These are phyloP conservation scores for Gisinianus flammeolus DNA, from an alignment of 2,888 invertebrate species.

Conservation along the genomic window DNA sequence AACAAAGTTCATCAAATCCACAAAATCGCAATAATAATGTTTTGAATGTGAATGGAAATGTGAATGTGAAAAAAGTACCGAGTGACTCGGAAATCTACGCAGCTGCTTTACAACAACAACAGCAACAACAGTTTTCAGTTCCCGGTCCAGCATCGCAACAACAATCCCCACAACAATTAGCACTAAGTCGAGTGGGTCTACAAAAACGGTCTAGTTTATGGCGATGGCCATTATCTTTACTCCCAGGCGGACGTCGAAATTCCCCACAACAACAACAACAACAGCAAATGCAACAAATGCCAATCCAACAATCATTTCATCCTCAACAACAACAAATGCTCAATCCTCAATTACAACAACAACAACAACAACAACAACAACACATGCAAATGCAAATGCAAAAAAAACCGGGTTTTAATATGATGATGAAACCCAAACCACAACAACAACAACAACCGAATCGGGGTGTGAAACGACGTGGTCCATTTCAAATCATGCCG, in stretches of 20 bases:
- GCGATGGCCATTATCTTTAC: slow-evolving; percentile 40
- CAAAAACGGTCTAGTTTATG: slow-evolving; percentile 45
- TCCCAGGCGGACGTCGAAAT: slow-evolving; percentile 1
- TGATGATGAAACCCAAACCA: no score
- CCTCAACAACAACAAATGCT: no score
- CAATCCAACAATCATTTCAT: no score
- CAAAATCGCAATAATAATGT: slow-evolving; percentile 39
- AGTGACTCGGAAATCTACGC: not conserved
- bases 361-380: not conserved
- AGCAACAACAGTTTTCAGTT: slow-evolving; percentile 1
- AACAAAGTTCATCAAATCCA: slow-evolving; percentile 64
- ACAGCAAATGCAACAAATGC: not conserved
- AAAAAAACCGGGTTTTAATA: no score
- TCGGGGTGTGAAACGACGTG: not conserved
- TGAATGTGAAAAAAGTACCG: not conserved
- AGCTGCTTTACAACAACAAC: not conserved
- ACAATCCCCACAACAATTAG: not conserved
- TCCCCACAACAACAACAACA: not conserved
- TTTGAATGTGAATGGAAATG: not conserved
- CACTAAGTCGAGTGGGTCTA: slow-evolving; percentile 12
- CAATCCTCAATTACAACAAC: not conserved
- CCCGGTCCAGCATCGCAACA: not conserved
- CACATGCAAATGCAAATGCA: not conserved
- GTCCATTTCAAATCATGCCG: no score
- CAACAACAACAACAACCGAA: no score